phyloP scores from a whole-genome alignment of 2,113 vertebrate genomes.

The Hippocampus comes region DNA sequence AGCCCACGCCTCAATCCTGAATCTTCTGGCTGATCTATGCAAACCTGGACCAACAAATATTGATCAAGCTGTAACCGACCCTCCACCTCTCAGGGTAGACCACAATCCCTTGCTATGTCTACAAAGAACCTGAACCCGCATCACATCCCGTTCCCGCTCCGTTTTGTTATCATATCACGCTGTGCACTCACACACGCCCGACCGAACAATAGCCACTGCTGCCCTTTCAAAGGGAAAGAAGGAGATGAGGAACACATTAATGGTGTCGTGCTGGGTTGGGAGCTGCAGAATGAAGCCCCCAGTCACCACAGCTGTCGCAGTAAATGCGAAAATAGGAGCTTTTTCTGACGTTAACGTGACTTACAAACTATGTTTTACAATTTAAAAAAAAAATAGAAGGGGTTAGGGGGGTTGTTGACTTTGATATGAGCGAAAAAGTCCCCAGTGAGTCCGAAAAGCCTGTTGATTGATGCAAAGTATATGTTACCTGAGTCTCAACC shows the following conservation, averaged over 20 bases:
- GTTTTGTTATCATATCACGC: slow-evolving; percentile 28
- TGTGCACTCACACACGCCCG: slow-evolving; percentile 24
- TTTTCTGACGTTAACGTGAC: too few relatives aligned
- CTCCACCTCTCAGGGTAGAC: slow-evolving; percentile 17
- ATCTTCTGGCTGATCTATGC: slow-evolving; percentile 42
- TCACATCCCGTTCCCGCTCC: not conserved
- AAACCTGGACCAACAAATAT: slow-evolving; percentile 58
- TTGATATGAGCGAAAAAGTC: too few relatives aligned
- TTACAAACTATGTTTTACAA: too few relatives aligned
- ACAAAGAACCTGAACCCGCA: slow-evolving; percentile 41
- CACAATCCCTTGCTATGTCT: slow-evolving; percentile 51
- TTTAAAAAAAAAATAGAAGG: too few relatives aligned
- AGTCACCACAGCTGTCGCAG: too few relatives aligned
- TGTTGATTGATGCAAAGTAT: too few relatives aligned
- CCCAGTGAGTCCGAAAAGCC: too few relatives aligned
- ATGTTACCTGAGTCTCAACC: too few relatives aligned
- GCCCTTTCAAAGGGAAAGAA: not conserved
- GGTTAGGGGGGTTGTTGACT: too few relatives aligned
- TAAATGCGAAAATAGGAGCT: too few relatives aligned
- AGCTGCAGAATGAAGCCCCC: too few relatives aligned
- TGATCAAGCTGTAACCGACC: slow-evolving; percentile 45
- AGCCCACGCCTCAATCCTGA: slow-evolving; percentile 18
- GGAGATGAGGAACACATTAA: not conserved
- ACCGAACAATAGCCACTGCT: slow-evolving; percentile 16
- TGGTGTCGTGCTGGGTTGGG: not conserved